Percentiles rank a stretch among this genome's conserved stretches.
These are phyloP conservation scores for Andrena fulva DNA, from an alignment of 2,888 invertebrate genomes.

Conservation along the genomic window DNA sequence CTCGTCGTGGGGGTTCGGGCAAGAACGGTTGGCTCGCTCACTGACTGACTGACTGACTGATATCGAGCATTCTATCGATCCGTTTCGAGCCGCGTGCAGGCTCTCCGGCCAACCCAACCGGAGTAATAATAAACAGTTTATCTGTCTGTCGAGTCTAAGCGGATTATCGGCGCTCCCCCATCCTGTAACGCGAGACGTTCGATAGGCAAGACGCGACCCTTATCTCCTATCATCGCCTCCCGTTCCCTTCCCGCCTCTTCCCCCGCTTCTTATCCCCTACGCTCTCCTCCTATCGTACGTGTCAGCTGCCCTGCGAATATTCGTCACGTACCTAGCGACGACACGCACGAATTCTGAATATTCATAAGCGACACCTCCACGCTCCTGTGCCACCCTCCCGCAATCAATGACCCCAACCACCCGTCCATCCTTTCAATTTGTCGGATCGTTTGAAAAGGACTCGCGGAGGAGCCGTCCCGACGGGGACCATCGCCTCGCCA, in stretches of 20 bases:
- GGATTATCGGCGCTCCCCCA: constrained; percentile 73
- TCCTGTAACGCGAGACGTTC: constrained; percentile 71
- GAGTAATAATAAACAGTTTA: constrained; percentile 81
- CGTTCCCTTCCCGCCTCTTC: not conserved
- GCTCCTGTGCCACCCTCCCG: constrained; percentile 36
- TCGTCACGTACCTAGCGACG: constrained; percentile 71
- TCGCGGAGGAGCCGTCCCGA: not conserved
- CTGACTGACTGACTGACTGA: constrained; percentile 72
- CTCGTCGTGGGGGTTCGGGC: constrained; percentile 17
- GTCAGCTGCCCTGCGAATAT: constrained; percentile 59
- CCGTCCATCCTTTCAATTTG: constrained; percentile 56
- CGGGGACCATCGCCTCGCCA: not conserved
- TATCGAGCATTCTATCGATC: constrained; percentile 64
- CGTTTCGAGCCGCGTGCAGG: constrained; percentile 3
- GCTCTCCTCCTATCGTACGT: constrained; percentile 23
- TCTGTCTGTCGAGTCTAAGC: constrained; percentile 73
- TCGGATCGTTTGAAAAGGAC: constrained; percentile 36
- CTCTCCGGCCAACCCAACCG: constrained; percentile 42
- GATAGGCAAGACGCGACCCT: constrained; percentile 73
- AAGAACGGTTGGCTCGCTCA: constrained; percentile 65
- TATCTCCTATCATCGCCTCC: constrained; percentile 70
- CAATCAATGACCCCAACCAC: constrained; percentile 38
- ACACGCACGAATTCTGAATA: constrained; percentile 74
- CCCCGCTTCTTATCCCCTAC: constrained; percentile 8
- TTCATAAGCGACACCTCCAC: constrained; percentile 72